These are phyloP conservation scores for Torymus texanus DNA, from an alignment of 2,888 invertebrate species.

Conservation along the genomic window DNA sequence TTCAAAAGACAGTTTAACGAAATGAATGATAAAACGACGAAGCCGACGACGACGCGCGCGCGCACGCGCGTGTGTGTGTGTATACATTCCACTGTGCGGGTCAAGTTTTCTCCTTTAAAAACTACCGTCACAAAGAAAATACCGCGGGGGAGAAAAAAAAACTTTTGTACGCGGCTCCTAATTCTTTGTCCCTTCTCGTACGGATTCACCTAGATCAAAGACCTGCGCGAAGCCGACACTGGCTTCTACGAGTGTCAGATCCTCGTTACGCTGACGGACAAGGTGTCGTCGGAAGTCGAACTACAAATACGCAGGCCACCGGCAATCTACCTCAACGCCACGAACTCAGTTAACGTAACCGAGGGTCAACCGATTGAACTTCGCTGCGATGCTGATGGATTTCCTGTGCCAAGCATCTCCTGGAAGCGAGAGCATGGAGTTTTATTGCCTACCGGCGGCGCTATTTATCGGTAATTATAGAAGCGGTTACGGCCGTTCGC, in stretches of 20 bases:
- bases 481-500: too few species aligned
- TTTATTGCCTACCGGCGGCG: constrained; percentile 41
- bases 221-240: constrained; percentile 51
- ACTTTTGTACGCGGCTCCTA: too few species aligned
- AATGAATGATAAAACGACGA: not conserved
- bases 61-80: too few species aligned
- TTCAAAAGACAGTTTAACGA: not conserved
- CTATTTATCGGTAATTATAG: constrained; percentile 42
- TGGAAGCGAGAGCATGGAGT: constrained; percentile 53
- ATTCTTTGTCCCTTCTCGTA: too few species aligned
- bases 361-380: constrained; percentile 46
- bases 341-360: constrained; percentile 37
- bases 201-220: constrained; percentile 36
- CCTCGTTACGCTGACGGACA: constrained; percentile 27
- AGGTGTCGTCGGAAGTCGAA: constrained; percentile 43
- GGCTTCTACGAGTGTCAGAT: constrained; percentile 53
- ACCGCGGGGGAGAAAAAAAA: too few species aligned
- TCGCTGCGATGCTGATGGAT: constrained; percentile 51
- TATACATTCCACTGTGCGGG: too few species aligned
- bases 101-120: too few species aligned
- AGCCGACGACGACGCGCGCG: too few species aligned
- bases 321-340: constrained; percentile 37
- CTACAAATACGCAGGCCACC: constrained; percentile 54
- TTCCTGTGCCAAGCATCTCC: constrained; percentile 49
- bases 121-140: too few species aligned